A percentile compares a stretch with the other conserved stretches of the same genome.
phyloP scores from a whole-genome alignment of 2,888 invertebrate species.

The Pyrrhosoma nymphula region DNA sequence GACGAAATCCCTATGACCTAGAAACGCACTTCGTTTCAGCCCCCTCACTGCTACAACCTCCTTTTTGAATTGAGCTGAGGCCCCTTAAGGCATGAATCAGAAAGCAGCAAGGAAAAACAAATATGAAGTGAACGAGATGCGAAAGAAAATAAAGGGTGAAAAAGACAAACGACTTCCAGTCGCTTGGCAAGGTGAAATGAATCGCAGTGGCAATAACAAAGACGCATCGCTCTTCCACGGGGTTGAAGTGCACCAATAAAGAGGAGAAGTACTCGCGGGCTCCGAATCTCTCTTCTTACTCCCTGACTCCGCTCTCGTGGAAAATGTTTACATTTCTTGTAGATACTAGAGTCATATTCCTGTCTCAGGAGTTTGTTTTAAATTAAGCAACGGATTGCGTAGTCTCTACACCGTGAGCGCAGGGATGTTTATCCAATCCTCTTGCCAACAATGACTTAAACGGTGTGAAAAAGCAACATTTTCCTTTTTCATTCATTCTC shows the following conservation, averaged over 20 bases:
- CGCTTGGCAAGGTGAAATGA: conserved; percentile 6
- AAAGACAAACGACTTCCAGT: background rate
- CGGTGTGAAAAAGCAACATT: background rate
- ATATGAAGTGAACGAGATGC: background rate
- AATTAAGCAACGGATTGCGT: background rate
- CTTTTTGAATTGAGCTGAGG: conserved; percentile 3
- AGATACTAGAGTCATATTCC: background rate
- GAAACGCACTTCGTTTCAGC: background rate
- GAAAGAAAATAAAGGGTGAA: background rate
- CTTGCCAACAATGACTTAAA: background rate
- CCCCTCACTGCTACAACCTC: background rate
- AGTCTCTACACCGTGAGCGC: background rate
- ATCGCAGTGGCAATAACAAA: conserved; percentile 10
- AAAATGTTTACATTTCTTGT: background rate
- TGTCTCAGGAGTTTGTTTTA: background rate
- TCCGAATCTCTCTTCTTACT: background rate
- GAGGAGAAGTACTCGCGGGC: background rate
- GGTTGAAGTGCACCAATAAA: conserved; percentile 45
- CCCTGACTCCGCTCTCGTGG: background rate
- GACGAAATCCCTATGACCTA: conserved; percentile 5
- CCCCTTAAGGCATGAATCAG: conserved; percentile 30
- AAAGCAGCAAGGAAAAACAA: background rate
- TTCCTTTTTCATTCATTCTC: background rate
- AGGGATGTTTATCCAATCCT: background rate
- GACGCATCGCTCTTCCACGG: conserved; percentile 8